Conservation (phyloP, 2,113 vertebrate genomes). For the Okapia johnstoni region DNA sequence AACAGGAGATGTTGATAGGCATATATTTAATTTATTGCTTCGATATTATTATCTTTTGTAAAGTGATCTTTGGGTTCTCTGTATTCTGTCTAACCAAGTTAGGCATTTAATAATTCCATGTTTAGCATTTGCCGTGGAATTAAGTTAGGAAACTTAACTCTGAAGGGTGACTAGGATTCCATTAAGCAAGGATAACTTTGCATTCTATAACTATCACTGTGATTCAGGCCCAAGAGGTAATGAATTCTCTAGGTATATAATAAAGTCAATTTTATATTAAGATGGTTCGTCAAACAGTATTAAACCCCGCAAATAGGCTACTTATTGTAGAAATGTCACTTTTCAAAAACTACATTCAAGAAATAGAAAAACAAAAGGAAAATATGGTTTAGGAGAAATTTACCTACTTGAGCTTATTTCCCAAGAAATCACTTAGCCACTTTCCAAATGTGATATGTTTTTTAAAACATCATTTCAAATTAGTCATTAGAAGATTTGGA, state of each 20-base stretch:
- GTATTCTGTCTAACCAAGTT: background rate
- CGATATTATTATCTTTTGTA: background rate
- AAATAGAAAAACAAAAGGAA: background rate
- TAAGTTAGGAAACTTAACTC: background rate
- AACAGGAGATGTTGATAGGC: background rate
- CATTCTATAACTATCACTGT: background rate
- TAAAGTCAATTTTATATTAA: background rate
- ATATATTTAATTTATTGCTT: background rate
- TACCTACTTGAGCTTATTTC: background rate
- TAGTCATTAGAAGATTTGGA: slow-evolving; percentile 67
- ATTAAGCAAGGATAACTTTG: background rate
- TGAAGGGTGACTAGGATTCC: background rate
- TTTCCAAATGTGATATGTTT: slow-evolving; percentile 47
- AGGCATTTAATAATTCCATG: background rate
- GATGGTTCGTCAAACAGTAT: background rate
- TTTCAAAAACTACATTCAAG: background rate
- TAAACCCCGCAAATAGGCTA: background rate
- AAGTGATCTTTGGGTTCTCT: background rate
- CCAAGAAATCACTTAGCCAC: slow-evolving; percentile 6
- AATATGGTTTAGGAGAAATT: background rate
- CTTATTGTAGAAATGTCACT: background rate
- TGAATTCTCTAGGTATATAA: background rate
- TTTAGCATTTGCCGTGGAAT: background rate
- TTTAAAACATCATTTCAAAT: slow-evolving; percentile 64
- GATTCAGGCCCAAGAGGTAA: background rate